Percentiles rank a stretch among this genome's conserved stretches.
Conservation (phyloP, 2,888 invertebrate genomes). For the Drosophila merina region DNA sequence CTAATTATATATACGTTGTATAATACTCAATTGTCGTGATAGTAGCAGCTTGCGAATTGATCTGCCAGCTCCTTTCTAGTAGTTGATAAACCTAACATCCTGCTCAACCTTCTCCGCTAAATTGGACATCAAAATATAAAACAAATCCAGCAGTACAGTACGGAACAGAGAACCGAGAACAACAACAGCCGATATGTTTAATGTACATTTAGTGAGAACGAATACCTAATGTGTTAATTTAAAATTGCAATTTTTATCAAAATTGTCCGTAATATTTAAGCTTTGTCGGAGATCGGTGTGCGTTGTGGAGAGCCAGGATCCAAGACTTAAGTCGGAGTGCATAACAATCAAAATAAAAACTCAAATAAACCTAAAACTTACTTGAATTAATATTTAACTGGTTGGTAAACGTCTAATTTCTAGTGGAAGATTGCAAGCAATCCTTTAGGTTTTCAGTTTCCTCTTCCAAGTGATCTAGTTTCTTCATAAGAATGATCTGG, state of each 20-base stretch:
- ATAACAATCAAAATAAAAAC: conserved; percentile 55
- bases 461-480: conserved; percentile 93
- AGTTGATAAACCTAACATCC: conserved; percentile 37
- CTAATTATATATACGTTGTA: conserved; percentile 56
- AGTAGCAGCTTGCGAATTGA: conserved; percentile 75
- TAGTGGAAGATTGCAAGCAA: conserved; percentile 58
- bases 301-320: conserved; percentile 24
- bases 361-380: conserved; percentile 39
- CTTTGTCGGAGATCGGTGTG: conserved; percentile 38
- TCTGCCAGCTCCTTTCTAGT: conserved; percentile 63
- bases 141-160: conserved; percentile 12
- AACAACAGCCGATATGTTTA: conserved; percentile 35
- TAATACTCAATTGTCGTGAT: conserved; percentile 84
- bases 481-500: conserved; percentile 92
- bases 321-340: conserved; percentile 60
- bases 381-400: not conserved
- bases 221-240: conserved; percentile 48
- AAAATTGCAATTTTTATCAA: conserved; percentile 49
- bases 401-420: conserved; percentile 1
- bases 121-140: conserved; percentile 18
- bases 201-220: conserved; percentile 26
- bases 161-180: not conserved
- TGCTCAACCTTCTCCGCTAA: conserved; percentile 17
- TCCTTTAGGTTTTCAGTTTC: conserved; percentile 88
- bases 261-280: conserved; percentile 65